Base-by-base conservation (phyloP, 1,140 invertebrate genomes). In the Solen grandis region DNA sequence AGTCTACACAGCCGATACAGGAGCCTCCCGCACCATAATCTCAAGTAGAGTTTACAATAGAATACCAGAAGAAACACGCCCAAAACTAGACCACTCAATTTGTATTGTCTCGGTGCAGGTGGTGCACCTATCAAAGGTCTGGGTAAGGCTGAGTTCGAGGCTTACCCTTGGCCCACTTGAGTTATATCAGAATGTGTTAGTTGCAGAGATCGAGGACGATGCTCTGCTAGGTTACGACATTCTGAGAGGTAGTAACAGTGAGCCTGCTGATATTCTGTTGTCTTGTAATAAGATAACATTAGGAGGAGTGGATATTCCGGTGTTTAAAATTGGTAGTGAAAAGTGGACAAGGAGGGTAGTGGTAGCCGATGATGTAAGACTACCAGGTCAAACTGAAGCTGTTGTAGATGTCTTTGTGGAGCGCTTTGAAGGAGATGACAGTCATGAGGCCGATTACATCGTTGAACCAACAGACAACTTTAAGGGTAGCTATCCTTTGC, bases 131-230 rank as follows among this genome's bases (percentile, higher is more conserved):
- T 72, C 22, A 55, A 22, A 33, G 31, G 33, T 13, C 2, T 36
- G 3, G 25, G 69, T 72, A 72, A 33, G 31, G 69, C 50, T 36
- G 33, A 35, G 35, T 74, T 74, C 46, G 36, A 57, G n/a, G 25
- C 25, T 74, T 14, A 74, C 54, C 22, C 36, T 74, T 5, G 70
- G 70, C 22, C 19, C 70, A 36, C 33, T 60, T 4, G 25, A 22
- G 55, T 46, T 74, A 60, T 33, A 5, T 2, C 55, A 57, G 35
- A 38, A 74, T 16, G 70, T 60, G 22, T 33, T 74, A 16, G 70
- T 74, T 41, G 70, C 70, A 60, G 70, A 74, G 54, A 74, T 74
- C 35, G 57, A 57, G n/a, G n/a, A n/a, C n/a, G n/a, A n/a, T n/a
- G n/a, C n/a, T n/a, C n/a, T n/a, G n/a, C n/a, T n/a, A n/a, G 19